Percentiles rank a stretch among this genome's conserved stretches.
These are phyloP conservation scores for Helicoverpa zea DNA, from an alignment of 1,140 invertebrate genomes.

Conservation along the genomic window DNA sequence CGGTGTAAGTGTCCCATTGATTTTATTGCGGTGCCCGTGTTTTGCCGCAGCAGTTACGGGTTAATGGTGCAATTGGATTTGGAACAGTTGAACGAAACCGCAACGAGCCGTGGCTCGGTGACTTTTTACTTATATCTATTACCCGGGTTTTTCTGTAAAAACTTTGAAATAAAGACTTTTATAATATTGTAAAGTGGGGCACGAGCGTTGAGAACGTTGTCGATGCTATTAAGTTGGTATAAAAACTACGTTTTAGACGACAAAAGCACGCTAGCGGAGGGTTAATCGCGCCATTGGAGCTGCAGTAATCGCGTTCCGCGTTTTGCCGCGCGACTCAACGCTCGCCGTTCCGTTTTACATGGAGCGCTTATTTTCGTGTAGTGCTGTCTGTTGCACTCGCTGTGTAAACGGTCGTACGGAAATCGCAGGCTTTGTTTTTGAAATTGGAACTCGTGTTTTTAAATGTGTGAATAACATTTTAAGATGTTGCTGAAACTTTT, in stretches of 20 bases:
- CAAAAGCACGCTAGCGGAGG: constrained; percentile 56
- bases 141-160: constrained; percentile 16
- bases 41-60: constrained; percentile 59
- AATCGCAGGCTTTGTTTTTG: constrained; percentile 62
- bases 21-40: constrained; percentile 62
- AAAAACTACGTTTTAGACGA: constrained; percentile 59
- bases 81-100: constrained; percentile 57
- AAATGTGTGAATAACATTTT: constrained; percentile 37
- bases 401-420: constrained; percentile 53
- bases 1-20: constrained; percentile 65
- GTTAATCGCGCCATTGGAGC: constrained; percentile 70
- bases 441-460: constrained; percentile 62
- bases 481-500: constrained; percentile 46
- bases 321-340: constrained; percentile 28
- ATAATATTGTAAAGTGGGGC: constrained; percentile 19
- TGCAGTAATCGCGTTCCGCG: constrained; percentile 69
- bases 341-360: constrained; percentile 56
- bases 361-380: constrained; percentile 61
- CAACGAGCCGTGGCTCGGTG: constrained; percentile 44
- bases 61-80: constrained; percentile 66
- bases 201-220: constrained; percentile 42
- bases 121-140: constrained; percentile 37
- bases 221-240: constrained; percentile 47
- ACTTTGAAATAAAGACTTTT: constrained; percentile 12
- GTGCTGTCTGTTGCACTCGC: constrained; percentile 60